Evolutionary conservation across 2,113 vertebrate genomes (phyloP).

Genomic region (Trochalopteron elliotii): DNA sequence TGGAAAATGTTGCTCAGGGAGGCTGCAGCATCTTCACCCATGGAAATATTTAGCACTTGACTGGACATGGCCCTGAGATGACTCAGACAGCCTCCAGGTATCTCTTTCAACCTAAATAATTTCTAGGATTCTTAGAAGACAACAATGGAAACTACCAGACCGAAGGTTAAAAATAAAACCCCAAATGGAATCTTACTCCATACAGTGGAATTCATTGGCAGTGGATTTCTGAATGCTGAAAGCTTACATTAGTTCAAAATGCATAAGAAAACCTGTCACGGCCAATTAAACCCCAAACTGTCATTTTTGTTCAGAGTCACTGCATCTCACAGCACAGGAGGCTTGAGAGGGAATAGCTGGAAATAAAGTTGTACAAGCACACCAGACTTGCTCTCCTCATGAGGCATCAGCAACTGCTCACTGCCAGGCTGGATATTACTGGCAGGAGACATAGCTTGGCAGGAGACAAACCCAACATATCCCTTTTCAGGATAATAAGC

Average conservation of each 20-base stretch:
- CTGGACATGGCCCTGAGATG: not conserved
- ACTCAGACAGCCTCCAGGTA: not conserved
- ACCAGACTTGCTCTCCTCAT: not conserved
- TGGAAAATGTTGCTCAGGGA: not conserved
- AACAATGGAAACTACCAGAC: not conserved
- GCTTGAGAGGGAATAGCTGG: not conserved
- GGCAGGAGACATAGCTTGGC: not conserved
- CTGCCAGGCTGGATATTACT: not conserved
- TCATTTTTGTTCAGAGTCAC: not conserved
- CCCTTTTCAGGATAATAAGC: not conserved
- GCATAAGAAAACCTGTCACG: not conserved
- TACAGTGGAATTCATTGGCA: not conserved
- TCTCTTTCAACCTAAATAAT: not conserved
- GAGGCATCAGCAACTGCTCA: not conserved
- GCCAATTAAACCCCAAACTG: not conserved
- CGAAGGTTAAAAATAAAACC: not conserved
- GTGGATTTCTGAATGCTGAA: not conserved
- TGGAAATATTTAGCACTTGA: not conserved
- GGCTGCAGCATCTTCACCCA: not conserved
- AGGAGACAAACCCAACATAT: not conserved
- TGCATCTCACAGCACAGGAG: not conserved
- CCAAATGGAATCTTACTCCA: not conserved
- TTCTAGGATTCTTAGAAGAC: not conserved
- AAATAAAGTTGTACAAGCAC: not conserved
- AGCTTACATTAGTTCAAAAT: not conserved